Evolutionary conservation across 2,797 vertebrate genomes (phyloP).

Genomic region (Carduelis carduelis): DNA sequence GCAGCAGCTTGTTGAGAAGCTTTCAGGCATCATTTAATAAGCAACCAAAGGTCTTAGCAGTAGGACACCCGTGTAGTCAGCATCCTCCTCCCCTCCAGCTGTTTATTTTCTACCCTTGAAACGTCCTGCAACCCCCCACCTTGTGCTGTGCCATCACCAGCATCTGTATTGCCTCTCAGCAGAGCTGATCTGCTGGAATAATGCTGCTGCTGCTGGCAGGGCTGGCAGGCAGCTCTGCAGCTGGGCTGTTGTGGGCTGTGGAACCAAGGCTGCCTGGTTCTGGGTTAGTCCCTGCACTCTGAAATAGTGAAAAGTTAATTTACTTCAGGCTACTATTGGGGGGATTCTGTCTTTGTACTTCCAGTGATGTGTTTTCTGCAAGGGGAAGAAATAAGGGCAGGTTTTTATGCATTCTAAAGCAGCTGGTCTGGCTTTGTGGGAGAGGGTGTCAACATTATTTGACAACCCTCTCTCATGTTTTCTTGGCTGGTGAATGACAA

Average conservation of each 20-base stretch:
- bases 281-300: background rate
- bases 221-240: background rate
- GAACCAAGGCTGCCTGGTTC: background rate
- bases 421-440: background rate
- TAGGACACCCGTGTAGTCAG: background rate
- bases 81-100: conserved; percentile 47
- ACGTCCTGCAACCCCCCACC: conserved; percentile 31
- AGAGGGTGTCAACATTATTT: background rate
- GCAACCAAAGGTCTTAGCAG: conserved; percentile 16
- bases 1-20: background rate
- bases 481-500: background rate
- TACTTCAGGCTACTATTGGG: background rate
- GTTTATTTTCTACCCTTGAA: conserved; percentile 51
- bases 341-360: background rate
- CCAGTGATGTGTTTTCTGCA: background rate
- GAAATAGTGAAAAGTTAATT: background rate
- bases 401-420: background rate
- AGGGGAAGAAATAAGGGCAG: background rate
- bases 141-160: background rate
- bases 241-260: background rate
- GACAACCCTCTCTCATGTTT: background rate
- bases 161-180: conserved; percentile 1
- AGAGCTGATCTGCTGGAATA: background rate
- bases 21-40: conserved; percentile 43
- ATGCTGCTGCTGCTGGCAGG: background rate